A percentile compares a stretch with the other conserved stretches of the same genome.
phyloP scores from a whole-genome alignment of 2,888 invertebrate species.

The Oligia strigilis region DNA sequence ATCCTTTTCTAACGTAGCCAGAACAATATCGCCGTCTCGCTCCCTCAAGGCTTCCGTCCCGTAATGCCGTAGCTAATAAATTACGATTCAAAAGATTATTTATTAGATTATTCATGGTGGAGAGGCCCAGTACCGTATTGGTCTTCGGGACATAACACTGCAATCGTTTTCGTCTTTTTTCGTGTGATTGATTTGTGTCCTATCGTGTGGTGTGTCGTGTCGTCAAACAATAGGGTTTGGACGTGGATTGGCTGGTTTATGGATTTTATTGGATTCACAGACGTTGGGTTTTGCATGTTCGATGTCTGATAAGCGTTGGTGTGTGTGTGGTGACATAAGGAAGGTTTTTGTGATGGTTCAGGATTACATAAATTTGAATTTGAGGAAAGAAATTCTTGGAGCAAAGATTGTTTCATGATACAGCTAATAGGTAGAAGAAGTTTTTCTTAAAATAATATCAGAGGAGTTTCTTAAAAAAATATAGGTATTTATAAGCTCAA shows the following conservation, averaged over 20 bases:
- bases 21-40: constrained; percentile 68
- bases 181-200: constrained; percentile 86
- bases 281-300: constrained; percentile 60
- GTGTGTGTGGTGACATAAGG: constrained; percentile 37
- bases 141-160: constrained; percentile 83
- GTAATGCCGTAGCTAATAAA: constrained; percentile 88
- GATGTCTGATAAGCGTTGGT: constrained; percentile 51
- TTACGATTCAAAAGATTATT: constrained; percentile 89
- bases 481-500: background rate
- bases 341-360: constrained; percentile 9
- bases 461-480: background rate
- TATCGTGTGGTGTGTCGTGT: constrained; percentile 65
- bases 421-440: background rate
- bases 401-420: too few relatives aligned
- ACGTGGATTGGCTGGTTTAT: constrained; percentile 65
- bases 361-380: background rate
- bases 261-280: constrained; percentile 59
- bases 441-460: background rate
- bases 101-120: constrained; percentile 90
- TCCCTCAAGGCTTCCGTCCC: constrained; percentile 86
- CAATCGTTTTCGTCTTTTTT: constrained; percentile 74
- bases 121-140: constrained; percentile 86
- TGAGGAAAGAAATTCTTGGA: background rate
- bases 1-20: constrained; percentile 75
- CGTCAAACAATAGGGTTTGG: constrained; percentile 62